Evolutionary conservation across 2,113 vertebrate species (phyloP).

Genomic region (Tor tambroides): DNA sequence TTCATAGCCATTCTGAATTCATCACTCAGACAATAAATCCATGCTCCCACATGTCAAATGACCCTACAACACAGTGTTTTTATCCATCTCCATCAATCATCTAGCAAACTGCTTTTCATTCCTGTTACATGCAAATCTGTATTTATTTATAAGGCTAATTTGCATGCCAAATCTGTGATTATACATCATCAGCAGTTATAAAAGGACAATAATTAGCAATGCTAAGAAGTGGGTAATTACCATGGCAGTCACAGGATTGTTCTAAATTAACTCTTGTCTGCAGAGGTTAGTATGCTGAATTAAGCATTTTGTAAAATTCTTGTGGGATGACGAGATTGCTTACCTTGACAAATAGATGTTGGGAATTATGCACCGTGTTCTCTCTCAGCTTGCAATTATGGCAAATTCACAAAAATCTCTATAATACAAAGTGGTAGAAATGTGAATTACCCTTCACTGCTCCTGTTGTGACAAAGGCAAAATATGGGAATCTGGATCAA

Average conservation of each 20-base stretch:
- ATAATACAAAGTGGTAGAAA: not conserved
- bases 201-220: constrained; percentile 68
- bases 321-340: constrained; percentile 46
- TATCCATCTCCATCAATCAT: constrained; percentile 17
- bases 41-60: not conserved
- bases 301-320: constrained; percentile 50
- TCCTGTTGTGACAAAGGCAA: not conserved
- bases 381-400: constrained; percentile 32
- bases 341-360: constrained; percentile 54
- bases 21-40: constrained; percentile 12
- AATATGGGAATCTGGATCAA: constrained; percentile 7
- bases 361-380: constrained; percentile 5
- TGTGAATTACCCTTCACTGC: not conserved
- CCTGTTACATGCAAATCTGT: constrained; percentile 12
- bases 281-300: constrained; percentile 55
- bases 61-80: not conserved
- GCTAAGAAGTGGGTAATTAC: constrained; percentile 56
- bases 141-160: constrained; percentile 29
- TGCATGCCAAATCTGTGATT: constrained; percentile 65
- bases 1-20: not conserved
- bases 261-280: constrained; percentile 50
- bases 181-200: constrained; percentile 60
- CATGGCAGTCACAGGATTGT: constrained; percentile 44
- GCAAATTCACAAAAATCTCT: constrained; percentile 27
- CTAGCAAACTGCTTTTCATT: constrained; percentile 34